Conservation (phyloP, 2,797 vertebrate genomes). For the Anomalospiza imberbis region DNA sequence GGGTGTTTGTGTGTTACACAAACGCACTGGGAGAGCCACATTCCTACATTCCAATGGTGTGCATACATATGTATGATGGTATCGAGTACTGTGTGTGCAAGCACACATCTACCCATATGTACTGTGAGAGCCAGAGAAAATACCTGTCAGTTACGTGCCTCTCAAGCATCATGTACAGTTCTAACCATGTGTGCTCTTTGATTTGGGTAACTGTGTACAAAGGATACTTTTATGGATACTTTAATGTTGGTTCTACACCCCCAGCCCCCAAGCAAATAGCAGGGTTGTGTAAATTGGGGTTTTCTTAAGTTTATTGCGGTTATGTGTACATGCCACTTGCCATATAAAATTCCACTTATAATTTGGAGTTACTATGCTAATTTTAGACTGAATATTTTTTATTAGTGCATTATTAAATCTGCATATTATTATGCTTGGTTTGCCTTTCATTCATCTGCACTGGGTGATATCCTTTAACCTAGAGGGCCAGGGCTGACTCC, state of each 20-base stretch:
- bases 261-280: not conserved
- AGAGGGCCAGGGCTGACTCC: slow-evolving; percentile 72
- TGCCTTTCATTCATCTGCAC: slow-evolving; percentile 60
- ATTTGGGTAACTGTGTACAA: not conserved
- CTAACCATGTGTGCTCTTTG: not conserved
- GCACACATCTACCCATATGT: not conserved
- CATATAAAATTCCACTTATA: not conserved
- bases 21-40: not conserved
- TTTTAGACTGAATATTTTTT: slow-evolving; percentile 52
- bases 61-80: not conserved
- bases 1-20: not conserved
- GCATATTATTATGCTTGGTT: slow-evolving; percentile 40
- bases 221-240: not conserved
- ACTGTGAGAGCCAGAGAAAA: not conserved
- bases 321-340: not conserved
- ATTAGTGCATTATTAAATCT: slow-evolving; percentile 49
- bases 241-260: not conserved
- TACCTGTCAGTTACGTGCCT: rapidly evolving
- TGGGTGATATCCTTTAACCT: slow-evolving; percentile 71
- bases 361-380: slow-evolving; percentile 42
- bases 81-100: not conserved
- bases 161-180: not conserved
- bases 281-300: not conserved
- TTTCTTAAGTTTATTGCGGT: not conserved
- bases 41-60: not conserved